A percentile compares a stretch with the other conserved stretches of the same genome.
These are phyloP conservation scores for Zaprionus kolodkinae DNA, from an alignment of 1,140 invertebrate species.

Conservation along the genomic window DNA sequence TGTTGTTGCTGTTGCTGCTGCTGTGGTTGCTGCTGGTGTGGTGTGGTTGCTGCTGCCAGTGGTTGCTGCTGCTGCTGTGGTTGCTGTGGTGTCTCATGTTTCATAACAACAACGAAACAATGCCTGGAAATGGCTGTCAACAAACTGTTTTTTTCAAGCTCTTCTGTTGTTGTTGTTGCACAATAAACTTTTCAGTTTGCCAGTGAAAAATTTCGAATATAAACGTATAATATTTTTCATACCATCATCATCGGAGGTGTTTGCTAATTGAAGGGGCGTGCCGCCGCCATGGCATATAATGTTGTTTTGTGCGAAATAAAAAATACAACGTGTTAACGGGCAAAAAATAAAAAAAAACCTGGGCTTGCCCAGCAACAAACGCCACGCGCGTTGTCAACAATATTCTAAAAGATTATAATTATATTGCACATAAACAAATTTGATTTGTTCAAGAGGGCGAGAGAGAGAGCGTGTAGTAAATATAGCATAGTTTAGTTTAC, in stretches of 20 bases:
- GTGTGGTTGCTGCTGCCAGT: slow-evolving; percentile 3
- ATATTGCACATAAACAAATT: slow-evolving; percentile 13
- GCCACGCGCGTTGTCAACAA: slow-evolving; percentile 22
- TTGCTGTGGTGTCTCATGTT: slow-evolving; percentile 63
- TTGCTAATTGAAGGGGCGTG: slow-evolving; percentile 65
- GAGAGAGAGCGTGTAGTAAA: slow-evolving; percentile 26
- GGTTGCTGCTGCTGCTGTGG: slow-evolving; percentile 31
- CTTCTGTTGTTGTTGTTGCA: not conserved
- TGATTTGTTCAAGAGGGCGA: not conserved
- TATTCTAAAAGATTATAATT: slow-evolving; percentile 10
- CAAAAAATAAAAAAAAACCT: slow-evolving; percentile 19
- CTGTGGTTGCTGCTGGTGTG: slow-evolving; percentile 24
- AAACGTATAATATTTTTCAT: not conserved
- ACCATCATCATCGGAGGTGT: not conserved
- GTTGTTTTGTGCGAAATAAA: slow-evolving; percentile 67
- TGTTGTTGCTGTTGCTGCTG: slow-evolving; percentile 8
- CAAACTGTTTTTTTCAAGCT: slow-evolving; percentile 34
- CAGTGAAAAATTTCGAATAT: slow-evolving; percentile 6
- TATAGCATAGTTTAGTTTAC: slow-evolving; percentile 13
- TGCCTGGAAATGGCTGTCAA: slow-evolving; percentile 75
- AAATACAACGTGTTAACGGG: slow-evolving; percentile 4
- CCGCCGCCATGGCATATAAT: slow-evolving; percentile 29
- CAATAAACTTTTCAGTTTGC: not conserved
- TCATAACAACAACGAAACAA: slow-evolving; percentile 77
- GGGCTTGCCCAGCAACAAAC: slow-evolving; percentile 27